These are phyloP conservation scores for Eulithis prunata DNA, from an alignment of 2,888 invertebrate species.

Conservation along the genomic window DNA sequence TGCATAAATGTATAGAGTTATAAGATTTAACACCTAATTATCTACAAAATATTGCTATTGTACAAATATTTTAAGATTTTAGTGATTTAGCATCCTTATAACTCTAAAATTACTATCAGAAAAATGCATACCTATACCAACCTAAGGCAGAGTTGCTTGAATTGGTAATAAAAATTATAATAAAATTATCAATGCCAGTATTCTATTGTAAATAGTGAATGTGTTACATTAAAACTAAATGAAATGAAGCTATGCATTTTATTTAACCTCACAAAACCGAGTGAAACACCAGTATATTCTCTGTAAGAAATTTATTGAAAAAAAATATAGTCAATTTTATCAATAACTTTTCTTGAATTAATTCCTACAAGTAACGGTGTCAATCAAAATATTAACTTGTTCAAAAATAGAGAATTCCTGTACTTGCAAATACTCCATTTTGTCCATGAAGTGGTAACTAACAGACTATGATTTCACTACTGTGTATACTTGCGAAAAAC, in stretches of 20 bases:
- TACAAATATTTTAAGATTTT: constrained; percentile 65
- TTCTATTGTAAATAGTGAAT: constrained; percentile 81
- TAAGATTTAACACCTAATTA: constrained; percentile 47
- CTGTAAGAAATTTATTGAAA: constrained; percentile 77
- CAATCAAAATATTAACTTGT: constrained; percentile 68
- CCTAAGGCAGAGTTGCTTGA: constrained; percentile 38
- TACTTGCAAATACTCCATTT: constrained; percentile 74
- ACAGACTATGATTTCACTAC: constrained; percentile 25
- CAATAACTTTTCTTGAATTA: constrained; percentile 69
- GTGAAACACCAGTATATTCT: constrained; percentile 42
- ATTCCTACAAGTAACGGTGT: constrained; percentile 61
- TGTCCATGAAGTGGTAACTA: constrained; percentile 45
- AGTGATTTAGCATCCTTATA: constrained; percentile 51
- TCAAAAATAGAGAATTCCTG: constrained; percentile 69
- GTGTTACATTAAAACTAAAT: constrained; percentile 78
- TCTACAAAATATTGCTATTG: constrained; percentile 55
- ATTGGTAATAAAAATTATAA: constrained; percentile 49
- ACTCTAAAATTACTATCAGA: constrained; percentile 36
- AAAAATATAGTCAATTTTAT: constrained; percentile 71
- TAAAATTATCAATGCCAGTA: constrained; percentile 79
- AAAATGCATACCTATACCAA: constrained; percentile 17
- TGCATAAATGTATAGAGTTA: constrained; percentile 42
- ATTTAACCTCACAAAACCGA: constrained; percentile 33
- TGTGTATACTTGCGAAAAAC: constrained; percentile 35
- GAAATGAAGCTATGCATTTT: constrained; percentile 59